Evolutionary conservation across 2,113 vertebrate genomes (phyloP), one percentile per base, ranked within the genome.

Genomic region (Conger conger): DNA sequence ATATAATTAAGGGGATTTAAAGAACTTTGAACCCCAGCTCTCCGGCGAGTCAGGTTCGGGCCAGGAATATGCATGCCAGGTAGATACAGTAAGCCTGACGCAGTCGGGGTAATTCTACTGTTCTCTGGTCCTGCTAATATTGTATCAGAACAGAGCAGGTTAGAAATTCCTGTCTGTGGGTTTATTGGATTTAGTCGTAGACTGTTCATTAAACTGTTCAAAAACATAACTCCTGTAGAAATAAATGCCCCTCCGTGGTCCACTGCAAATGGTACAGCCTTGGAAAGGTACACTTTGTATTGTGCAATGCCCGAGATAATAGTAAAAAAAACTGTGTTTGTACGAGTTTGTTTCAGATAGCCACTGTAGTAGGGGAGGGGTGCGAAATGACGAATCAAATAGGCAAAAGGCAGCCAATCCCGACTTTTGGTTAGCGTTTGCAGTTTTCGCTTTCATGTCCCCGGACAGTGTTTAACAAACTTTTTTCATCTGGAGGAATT

Each of bases 231-330:
- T 73, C n/a, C n/a, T 73, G 68, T 33, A 30, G 33, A 54, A 33
- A 81, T 54, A 30, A 54, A 33, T n/a, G 42, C 37, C 57, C 60
- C 57, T 73, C 18, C 57, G 35, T 0, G 20, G 15, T 13, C 27
- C 9, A n/a, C 1, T 16, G 36, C 35, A 23, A 83, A 40, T 73
- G 82, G 57, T 83, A 42, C 57, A 30, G 82, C 80, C 80, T 53
- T 33, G 53, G 30, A 82, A 82, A 82, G 80, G 53, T 57, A 53
- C 80, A 57, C n/a, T 82, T 40, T 40, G 36, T 38, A 60, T 83
- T 83, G 13, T 40, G 82, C 36, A 73, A 83, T 83, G 35, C 57
- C 11, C 20, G n/a, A 81, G 53, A 84, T 85, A 85, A 80, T 73
- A 79, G 38, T 42, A 36, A 57, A 30, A 73, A 73, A 73, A 73